phyloP scores from a whole-genome alignment of 2,888 invertebrate genomes.

The Congeria kusceri region DNA sequence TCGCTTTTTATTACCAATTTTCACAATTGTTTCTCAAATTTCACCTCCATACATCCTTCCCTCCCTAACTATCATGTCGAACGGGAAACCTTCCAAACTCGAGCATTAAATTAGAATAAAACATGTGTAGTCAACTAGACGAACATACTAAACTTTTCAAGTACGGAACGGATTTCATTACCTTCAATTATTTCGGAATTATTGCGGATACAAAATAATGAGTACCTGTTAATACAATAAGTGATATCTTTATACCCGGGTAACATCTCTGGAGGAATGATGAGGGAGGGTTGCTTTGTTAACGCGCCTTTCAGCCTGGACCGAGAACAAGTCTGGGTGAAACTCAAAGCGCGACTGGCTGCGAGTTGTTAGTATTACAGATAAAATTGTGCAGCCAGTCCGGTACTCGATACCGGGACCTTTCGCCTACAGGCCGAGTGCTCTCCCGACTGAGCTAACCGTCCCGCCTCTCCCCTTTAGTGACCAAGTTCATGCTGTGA shows the following conservation, averaged over 20 bases:
- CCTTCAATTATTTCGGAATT: constrained; percentile 49
- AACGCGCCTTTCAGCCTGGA: too few species aligned
- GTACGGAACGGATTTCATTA: constrained; percentile 44
- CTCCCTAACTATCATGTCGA: constrained; percentile 33
- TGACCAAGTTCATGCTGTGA: too few species aligned
- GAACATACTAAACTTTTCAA: constrained; percentile 32
- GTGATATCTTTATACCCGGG: constrained; percentile 57
- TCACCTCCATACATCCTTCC: constrained; percentile 35
- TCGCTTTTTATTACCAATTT: constrained; percentile 46
- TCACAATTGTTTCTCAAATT: constrained; percentile 49
- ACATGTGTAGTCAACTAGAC: constrained; percentile 29
- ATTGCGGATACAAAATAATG: constrained; percentile 61
- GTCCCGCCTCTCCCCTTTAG: too few species aligned
- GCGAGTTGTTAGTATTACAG: too few species aligned
- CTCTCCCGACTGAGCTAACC: too few species aligned
- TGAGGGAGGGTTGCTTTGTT: too few species aligned
- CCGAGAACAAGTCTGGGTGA: too few species aligned
- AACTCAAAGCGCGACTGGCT: too few species aligned
- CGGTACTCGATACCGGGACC: too few species aligned
- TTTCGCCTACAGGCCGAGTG: too few species aligned
- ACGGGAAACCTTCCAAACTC: constrained; percentile 25
- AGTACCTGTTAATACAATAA: constrained; percentile 46
- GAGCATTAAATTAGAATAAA: constrained; percentile 53
- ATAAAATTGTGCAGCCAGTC: too few species aligned
- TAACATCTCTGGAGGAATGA: too few species aligned